Evolutionary conservation across 2,797 vertebrate genomes (phyloP).

Genomic region (Bradypus variegatus): DNA sequence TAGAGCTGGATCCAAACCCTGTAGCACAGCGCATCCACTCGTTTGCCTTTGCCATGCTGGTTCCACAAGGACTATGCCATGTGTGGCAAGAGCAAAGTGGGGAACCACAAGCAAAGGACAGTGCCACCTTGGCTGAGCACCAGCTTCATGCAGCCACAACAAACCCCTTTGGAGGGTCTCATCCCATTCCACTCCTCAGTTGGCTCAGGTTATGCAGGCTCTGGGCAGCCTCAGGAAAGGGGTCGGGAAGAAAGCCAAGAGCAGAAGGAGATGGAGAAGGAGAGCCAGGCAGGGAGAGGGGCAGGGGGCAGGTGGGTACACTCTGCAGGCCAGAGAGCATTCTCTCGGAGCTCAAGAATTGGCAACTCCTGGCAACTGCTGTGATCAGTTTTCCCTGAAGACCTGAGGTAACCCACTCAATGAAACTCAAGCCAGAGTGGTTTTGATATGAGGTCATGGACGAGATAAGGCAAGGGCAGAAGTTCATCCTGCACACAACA

Average conservation of each 20-base stretch:
- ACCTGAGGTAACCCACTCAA: slow-evolving; percentile 63
- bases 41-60: neutral
- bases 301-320: neutral
- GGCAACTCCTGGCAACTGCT: neutral
- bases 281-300: neutral
- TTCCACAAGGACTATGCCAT: neutral
- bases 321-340: neutral
- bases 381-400: slow-evolving; percentile 66
- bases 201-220: neutral
- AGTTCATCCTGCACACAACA: slow-evolving; percentile 64
- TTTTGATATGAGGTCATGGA: slow-evolving; percentile 61
- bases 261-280: neutral
- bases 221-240: neutral
- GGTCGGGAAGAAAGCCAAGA: neutral
- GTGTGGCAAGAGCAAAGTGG: neutral
- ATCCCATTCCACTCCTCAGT: neutral
- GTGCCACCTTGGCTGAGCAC: no score
- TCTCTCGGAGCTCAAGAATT: neutral
- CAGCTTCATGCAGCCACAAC: neutral
- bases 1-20: neutral
- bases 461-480: slow-evolving; percentile 69
- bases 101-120: neutral
- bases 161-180: neutral
- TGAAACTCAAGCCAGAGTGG: slow-evolving; percentile 69
- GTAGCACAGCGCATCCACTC: neutral